These are phyloP conservation scores for Pachypanchax playfairii DNA, from an alignment of 2,113 vertebrate species.

Conservation along the genomic window DNA sequence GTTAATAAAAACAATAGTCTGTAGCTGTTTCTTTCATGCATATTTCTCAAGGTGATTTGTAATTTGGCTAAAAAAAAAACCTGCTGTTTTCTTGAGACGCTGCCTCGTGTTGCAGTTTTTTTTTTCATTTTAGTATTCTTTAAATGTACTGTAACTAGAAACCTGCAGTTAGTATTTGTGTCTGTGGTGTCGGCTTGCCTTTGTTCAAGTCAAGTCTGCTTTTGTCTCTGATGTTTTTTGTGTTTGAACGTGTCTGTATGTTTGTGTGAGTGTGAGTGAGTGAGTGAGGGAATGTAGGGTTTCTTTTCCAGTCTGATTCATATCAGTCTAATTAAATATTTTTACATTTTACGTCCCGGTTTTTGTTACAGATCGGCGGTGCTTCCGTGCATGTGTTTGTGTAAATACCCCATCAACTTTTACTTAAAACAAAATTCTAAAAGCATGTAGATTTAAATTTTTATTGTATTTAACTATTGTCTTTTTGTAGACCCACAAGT, in stretches of 20 bases:
- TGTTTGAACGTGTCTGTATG: constrained; percentile 1
- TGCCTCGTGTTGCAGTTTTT: constrained; percentile 10
- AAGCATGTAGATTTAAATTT: too few species aligned
- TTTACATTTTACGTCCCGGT: constrained; percentile 36
- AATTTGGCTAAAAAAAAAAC: constrained; percentile 39
- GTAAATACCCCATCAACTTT: neutral
- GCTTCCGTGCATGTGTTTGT: constrained; percentile 5
- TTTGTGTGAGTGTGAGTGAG: constrained; percentile 15
- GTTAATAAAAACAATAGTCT: constrained; percentile 48
- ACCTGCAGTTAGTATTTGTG: neutral
- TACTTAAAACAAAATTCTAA: neutral
- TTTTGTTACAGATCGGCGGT: constrained; percentile 40
- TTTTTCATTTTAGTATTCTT: constrained; percentile 5
- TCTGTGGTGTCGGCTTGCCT: constrained; percentile 15
- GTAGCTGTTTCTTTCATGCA: constrained; percentile 46
- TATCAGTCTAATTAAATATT: constrained; percentile 40
- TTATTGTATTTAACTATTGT: too few species aligned
- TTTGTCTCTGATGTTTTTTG: constrained; percentile 23
- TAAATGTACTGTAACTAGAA: constrained; percentile 14
- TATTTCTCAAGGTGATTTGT: constrained; percentile 53
- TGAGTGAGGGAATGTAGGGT: constrained; percentile 30
- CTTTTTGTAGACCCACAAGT: constrained; percentile 22
- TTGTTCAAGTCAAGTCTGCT: constrained; percentile 23
- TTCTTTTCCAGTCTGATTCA: constrained; percentile 25
- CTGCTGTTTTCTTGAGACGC: neutral